Conservation (phyloP, 2,888 invertebrate species). For the Coelogynopora nodosa region DNA sequence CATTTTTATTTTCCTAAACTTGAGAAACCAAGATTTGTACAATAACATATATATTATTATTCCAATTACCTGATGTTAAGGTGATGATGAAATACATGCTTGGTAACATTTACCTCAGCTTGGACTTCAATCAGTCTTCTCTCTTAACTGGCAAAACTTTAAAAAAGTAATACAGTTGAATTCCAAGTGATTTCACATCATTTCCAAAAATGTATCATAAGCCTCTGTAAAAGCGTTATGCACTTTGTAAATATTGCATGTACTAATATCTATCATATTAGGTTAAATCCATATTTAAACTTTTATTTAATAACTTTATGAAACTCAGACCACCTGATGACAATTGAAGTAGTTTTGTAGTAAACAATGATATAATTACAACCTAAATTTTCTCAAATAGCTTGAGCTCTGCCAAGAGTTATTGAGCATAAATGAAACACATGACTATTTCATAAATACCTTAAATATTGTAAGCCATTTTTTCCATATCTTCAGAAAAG, state of each 20-base stretch:
- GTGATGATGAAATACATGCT: not conserved
- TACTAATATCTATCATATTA: not conserved
- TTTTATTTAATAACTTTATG: not conserved
- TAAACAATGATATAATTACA: not conserved
- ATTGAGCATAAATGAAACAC: no score
- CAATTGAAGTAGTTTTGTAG: not conserved
- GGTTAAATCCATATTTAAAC: not conserved
- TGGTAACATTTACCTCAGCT: not conserved
- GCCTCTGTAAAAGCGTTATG: not conserved
- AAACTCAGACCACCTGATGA: not conserved
- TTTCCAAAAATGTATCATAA: not conserved
- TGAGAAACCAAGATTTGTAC: no score
- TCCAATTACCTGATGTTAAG: not conserved
- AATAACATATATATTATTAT: no score
- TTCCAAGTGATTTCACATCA: not conserved
- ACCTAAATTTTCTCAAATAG: not conserved
- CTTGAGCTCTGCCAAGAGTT: no score
- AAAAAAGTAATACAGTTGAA: not conserved
- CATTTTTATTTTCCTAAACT: no score
- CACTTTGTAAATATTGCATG: not conserved
- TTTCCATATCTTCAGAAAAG: no score
- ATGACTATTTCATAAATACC: no score
- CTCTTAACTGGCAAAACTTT: not conserved
- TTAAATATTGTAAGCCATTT: no score
- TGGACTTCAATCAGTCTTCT: not conserved